phyloP scores from a whole-genome alignment of 2,888 invertebrate species.

The Limnephilus rhombicus region DNA sequence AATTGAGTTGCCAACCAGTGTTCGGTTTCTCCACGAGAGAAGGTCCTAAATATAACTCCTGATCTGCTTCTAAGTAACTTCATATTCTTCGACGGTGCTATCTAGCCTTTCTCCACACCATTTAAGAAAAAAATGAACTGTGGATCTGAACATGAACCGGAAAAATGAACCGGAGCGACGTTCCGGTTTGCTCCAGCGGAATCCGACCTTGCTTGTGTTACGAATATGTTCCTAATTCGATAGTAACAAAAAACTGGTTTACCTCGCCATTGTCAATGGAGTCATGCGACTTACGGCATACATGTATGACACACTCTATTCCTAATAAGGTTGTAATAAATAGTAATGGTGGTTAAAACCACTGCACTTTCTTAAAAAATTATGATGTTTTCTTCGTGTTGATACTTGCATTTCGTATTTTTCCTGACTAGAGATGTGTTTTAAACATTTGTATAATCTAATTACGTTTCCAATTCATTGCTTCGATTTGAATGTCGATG shows the following conservation, averaged over 20 bases:
- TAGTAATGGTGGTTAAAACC: background rate
- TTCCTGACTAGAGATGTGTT: too few relatives aligned
- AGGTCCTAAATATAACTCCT: too few relatives aligned
- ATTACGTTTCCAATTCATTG: too few relatives aligned
- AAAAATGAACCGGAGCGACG: background rate
- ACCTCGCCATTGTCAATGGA: slow-evolving; percentile 32
- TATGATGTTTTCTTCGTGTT: background rate
- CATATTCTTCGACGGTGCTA: background rate
- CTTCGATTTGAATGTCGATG: too few relatives aligned
- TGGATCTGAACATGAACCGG: background rate
- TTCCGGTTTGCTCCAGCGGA: background rate
- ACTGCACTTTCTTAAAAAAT: background rate
- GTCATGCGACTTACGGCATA: background rate
- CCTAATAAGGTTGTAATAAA: slow-evolving; percentile 23
- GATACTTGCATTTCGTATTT: background rate
- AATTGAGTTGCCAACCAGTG: too few relatives aligned
- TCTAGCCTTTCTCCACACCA: background rate
- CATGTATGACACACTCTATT: background rate
- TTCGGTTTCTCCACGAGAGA: too few relatives aligned
- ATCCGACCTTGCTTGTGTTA: background rate
- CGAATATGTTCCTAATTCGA: slow-evolving; percentile 31
- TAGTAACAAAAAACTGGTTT: slow-evolving; percentile 36
- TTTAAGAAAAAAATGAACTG: background rate
- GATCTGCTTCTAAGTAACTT: too few relatives aligned
- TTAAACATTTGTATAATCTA: too few relatives aligned